Conservation (phyloP, 2,888 invertebrate species). For the Rugalucina vietnamica region DNA sequence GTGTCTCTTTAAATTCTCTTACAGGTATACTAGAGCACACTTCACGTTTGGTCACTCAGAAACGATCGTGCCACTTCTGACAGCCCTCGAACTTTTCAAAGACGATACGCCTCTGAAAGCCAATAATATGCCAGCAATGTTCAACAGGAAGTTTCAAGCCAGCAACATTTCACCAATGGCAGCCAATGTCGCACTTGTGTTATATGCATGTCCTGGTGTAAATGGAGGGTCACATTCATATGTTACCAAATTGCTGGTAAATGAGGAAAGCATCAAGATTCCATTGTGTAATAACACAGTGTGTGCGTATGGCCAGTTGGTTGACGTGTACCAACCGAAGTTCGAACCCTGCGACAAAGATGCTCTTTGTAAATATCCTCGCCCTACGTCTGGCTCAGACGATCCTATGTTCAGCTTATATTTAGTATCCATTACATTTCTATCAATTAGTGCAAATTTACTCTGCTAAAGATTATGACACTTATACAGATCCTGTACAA, state of each 20-base stretch:
- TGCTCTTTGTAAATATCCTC: neutral
- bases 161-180: conserved; percentile 1
- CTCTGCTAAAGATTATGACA: too few relatives aligned
- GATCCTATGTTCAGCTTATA: too few relatives aligned
- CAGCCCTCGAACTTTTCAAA: conserved; percentile 16
- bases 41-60: conserved; percentile 12
- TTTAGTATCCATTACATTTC: too few relatives aligned
- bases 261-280: neutral
- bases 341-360: neutral
- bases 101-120: neutral
- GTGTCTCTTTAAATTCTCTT: too few relatives aligned
- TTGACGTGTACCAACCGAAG: neutral
- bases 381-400: too few relatives aligned
- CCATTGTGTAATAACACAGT: neutral
- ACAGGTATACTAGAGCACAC: neutral
- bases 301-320: neutral
- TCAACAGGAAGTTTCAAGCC: neutral
- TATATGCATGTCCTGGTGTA: conserved; percentile 5
- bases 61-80: neutral
- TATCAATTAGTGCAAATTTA: too few relatives aligned
- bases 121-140: neutral
- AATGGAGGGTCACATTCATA: neutral
- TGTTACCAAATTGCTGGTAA: neutral
- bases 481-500: too few relatives aligned
- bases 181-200: neutral